These are phyloP conservation scores for Cercopithecus neglectus DNA, from an alignment of 2,797 vertebrate species.

Conservation along the genomic window DNA sequence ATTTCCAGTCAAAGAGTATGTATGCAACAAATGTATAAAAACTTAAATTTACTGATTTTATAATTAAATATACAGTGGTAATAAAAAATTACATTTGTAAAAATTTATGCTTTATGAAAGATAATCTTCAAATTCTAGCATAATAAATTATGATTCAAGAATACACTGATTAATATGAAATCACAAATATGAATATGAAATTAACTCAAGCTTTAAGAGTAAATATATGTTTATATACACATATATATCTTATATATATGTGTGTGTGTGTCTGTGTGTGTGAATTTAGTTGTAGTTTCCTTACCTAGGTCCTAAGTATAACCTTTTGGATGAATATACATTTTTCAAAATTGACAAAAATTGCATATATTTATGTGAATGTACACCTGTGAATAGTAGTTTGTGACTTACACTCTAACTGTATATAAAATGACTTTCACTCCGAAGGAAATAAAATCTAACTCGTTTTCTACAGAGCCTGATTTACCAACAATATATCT, in stretches of 20 bases:
- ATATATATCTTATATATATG: neutral
- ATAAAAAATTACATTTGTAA: neutral
- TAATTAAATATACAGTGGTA: neutral
- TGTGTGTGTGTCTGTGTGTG: no score
- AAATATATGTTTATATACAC: neutral
- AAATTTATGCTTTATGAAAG: neutral
- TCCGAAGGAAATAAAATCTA: constrained; percentile 14
- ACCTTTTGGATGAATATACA: neutral
- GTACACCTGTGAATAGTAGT: neutral
- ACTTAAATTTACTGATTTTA: neutral
- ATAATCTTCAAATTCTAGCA: neutral
- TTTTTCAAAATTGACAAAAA: neutral
- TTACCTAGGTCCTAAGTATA: neutral
- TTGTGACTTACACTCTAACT: neutral
- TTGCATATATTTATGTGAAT: neutral
- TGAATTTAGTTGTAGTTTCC: neutral
- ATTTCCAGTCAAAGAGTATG: neutral
- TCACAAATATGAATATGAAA: neutral
- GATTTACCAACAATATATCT: constrained; percentile 41
- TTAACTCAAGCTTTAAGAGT: neutral
- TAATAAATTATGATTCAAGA: neutral
- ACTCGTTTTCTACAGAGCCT: neutral
- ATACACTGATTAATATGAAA: neutral
- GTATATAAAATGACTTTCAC: neutral
- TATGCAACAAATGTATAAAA: neutral